Evolutionary conservation across 2,888 invertebrate species (phyloP), one percentile per base, ranked within the genome.

Genomic region (Callyntrura guangdongensis): DNA sequence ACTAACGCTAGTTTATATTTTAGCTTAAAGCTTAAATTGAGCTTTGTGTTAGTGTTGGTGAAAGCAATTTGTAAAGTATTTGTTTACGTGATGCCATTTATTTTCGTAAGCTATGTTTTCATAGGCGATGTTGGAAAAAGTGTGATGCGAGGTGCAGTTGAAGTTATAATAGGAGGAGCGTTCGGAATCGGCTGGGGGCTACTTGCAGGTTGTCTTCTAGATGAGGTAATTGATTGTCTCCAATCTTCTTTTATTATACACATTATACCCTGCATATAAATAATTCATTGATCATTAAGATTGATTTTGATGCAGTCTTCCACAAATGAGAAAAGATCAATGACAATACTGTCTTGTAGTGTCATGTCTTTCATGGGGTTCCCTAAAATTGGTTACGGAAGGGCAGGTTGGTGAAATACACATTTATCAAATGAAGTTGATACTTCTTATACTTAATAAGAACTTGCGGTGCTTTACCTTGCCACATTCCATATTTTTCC

Each of bases 171-270:
- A 45, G 93, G 93, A 17, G 90, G 90, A 3, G 87, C 53, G 9
- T 91, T 92, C 67, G 93, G 93, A 11, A 56, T 92, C 47, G 20
- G 91, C 56, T 94, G 94, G 94, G 94, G 94, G 9, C 27, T 67
- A 14, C 56, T 90, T 11, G 86, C 82, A 9, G 94, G 91, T 36
- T 36, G 85, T 27, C 89, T 91, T 36, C 69, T 93, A 20, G 85
- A 91, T 86, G 79, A 91, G 11, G 93, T 92, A 82, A 56, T 14
- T 25, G n/a, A 49, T 20, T 3, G 27, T 67, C 6, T n/a, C n/a
- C n/a, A n/a, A n/a, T n/a, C n/a, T n/a, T n/a, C n/a, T n/a, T n/a
- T n/a, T n/a, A n/a, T n/a, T n/a, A n/a, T n/a, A n/a, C n/a, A n/a
- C n/a, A n/a, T n/a, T n/a, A n/a, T n/a, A n/a, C n/a, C n/a, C n/a